A percentile compares a stretch with the other conserved stretches of the same genome.
Conservation (phyloP, 2,113 vertebrate genomes). For the Cyphomyrus plagiostoma region DNA sequence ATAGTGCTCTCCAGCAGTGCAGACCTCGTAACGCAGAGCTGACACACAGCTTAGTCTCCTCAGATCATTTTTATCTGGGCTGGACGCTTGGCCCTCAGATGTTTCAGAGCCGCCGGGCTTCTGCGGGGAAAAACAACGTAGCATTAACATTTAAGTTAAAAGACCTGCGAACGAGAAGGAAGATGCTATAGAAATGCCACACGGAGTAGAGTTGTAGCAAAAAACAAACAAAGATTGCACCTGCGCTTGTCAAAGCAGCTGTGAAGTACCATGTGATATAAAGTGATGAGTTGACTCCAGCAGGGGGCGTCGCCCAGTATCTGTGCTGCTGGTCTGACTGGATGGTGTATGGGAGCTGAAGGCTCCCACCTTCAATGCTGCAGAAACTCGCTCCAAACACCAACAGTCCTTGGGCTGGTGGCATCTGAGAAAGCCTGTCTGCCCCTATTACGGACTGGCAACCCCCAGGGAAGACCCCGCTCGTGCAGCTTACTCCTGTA, state of each 20-base stretch:
- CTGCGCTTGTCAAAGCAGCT: not conserved
- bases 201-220: not conserved
- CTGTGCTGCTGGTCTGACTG: not conserved
- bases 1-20: conserved; percentile 49
- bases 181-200: not conserved
- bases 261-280: not conserved
- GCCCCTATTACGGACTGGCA: conserved; percentile 43
- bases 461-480: conserved; percentile 29
- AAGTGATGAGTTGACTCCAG: not conserved
- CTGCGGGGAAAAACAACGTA: not conserved
- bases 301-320: not conserved
- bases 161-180: not conserved
- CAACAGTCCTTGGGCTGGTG: conserved; percentile 41
- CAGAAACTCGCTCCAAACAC: conserved; percentile 21
- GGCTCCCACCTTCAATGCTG: not conserved
- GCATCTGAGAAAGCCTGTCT: conserved; percentile 50
- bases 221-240: not conserved
- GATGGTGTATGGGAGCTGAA: not conserved
- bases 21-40: conserved; percentile 44
- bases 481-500: conserved; percentile 37
- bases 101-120: not conserved
- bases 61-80: conserved; percentile 32
- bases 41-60: conserved; percentile 37
- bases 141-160: not conserved
- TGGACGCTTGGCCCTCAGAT: conserved; percentile 11